phyloP scores from a whole-genome alignment of 2,888 invertebrate species.

The Himalopsyche japonica region DNA sequence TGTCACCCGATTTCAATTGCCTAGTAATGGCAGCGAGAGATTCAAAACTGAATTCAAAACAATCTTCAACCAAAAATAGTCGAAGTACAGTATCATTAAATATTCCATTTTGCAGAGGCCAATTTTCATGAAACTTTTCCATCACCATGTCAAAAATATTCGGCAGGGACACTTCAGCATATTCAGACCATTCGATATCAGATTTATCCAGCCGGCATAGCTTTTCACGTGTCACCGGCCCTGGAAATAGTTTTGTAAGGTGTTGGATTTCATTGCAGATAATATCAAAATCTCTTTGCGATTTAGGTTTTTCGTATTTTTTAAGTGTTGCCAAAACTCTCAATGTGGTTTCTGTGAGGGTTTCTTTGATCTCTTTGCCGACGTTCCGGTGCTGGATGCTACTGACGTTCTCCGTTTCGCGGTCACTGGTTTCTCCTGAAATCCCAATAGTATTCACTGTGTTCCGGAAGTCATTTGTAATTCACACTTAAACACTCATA shows the following conservation, averaged over 20 bases:
- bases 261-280: conserved; percentile 42
- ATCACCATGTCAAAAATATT: conserved; percentile 57
- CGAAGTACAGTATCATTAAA: conserved; percentile 52
- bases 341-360: conserved; percentile 44
- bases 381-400: conserved; percentile 8
- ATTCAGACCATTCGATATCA: conserved; percentile 45
- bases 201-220: conserved; percentile 59
- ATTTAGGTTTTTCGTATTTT: conserved; percentile 47
- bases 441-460: conserved; percentile 41
- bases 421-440: conserved; percentile 40
- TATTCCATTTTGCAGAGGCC: conserved; percentile 55
- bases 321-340: conserved; percentile 48
- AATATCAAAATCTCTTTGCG: conserved; percentile 46
- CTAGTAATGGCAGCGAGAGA: conserved; percentile 54
- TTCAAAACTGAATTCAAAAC: conserved; percentile 54
- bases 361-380: not conserved
- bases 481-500: conserved; percentile 21
- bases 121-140: conserved; percentile 58
- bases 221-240: conserved; percentile 69
- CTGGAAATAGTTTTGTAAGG: conserved; percentile 51
- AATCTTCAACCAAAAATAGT: conserved; percentile 62
- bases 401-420: conserved; percentile 25
- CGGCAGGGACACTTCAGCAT: conserved; percentile 55
- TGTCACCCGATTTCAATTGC: conserved; percentile 53
- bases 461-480: conserved; percentile 30